phyloP scores from a whole-genome alignment of 2,113 vertebrate species.

The Dicerorhinus sumatrensis region DNA sequence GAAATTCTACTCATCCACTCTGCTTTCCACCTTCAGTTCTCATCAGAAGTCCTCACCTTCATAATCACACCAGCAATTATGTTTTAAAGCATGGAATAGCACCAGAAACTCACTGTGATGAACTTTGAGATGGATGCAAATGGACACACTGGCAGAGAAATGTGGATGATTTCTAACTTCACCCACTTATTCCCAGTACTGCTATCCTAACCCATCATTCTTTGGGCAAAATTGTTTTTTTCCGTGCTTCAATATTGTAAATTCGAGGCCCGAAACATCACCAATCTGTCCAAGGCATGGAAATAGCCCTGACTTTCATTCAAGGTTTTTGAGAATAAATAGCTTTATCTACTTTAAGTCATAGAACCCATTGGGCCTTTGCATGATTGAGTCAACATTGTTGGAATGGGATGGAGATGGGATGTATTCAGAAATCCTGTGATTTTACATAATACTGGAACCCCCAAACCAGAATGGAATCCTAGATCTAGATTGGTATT shows the following conservation, averaged over 20 bases:
- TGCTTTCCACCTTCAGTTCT: background rate
- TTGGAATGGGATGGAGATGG: background rate
- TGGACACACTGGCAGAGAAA: background rate
- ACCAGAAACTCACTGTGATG: background rate
- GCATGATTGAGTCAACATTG: background rate
- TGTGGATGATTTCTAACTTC: background rate
- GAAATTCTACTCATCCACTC: background rate
- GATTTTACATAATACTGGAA: background rate
- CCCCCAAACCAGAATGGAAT: background rate
- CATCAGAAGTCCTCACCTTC: background rate
- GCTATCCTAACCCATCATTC: background rate
- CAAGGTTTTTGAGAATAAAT: background rate
- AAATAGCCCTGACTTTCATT: background rate
- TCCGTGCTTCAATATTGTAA: background rate
- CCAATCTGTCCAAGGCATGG: background rate
- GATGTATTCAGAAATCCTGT: background rate
- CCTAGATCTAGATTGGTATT: background rate
- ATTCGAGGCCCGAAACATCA: background rate
- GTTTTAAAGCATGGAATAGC: background rate
- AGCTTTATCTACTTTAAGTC: background rate
- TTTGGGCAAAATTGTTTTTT: background rate
- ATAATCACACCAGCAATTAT: background rate
- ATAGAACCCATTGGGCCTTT: background rate
- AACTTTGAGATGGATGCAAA: background rate
- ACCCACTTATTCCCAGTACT: background rate